These are phyloP conservation scores for Hyaena hyaena DNA, from an alignment of 2,113 vertebrate genomes.

Conservation along the genomic window DNA sequence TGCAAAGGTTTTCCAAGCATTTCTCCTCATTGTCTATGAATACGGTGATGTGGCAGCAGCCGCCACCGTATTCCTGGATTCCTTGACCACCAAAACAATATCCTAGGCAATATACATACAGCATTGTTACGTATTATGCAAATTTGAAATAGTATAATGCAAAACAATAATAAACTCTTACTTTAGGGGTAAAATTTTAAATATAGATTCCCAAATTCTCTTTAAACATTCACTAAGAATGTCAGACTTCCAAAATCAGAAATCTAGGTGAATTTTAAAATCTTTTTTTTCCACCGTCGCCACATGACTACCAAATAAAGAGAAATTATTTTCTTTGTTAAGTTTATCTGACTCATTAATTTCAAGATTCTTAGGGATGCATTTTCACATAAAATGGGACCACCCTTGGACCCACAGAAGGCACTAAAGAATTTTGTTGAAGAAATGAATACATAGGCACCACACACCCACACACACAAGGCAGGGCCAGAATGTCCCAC, in stretches of 20 bases:
- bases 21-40: not conserved
- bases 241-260: not conserved
- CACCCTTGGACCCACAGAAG: not conserved
- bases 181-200: not conserved
- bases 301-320: not conserved
- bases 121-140: not conserved
- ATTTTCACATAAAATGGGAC: not conserved
- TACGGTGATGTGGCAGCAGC: not conserved
- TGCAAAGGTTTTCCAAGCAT: not conserved
- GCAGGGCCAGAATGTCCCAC: not conserved
- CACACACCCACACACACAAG: not conserved
- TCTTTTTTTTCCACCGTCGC: not conserved
- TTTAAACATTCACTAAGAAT: constrained; percentile 33
- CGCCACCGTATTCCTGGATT: not conserved
- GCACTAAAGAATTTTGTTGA: not conserved
- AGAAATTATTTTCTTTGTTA: not conserved
- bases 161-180: not conserved
- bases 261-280: not conserved
- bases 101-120: not conserved
- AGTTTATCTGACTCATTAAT: not conserved
- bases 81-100: not conserved
- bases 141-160: not conserved
- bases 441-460: not conserved
- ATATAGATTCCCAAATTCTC: not conserved
- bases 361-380: not conserved